Base-by-base conservation (phyloP, 2,797 vertebrate species). In the Catostomus latipinnis region DNA sequence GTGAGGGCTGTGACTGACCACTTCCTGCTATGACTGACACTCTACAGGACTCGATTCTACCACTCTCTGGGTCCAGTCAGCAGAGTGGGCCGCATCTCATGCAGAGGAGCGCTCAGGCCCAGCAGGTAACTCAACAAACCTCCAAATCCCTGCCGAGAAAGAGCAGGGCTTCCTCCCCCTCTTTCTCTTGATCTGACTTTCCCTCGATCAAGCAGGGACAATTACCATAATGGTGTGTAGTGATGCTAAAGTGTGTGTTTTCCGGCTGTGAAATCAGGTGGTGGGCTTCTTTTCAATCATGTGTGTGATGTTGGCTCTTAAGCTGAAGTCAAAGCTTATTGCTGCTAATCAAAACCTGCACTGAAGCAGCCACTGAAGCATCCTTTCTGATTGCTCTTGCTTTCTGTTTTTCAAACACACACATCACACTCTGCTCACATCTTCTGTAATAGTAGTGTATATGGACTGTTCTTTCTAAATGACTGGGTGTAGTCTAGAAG, bases 1-100 rank as follows among this genome's bases (percentile, higher is more conserved):
- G 66, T 75, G 68, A 65, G 69, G 66, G 60, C 69, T 60, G 46
- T 52, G 67, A 82, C 82, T 86, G 82, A 86, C 77, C 67, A 63
- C 78, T 85, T 72, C 82, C 65, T 60, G 34, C 74, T 84, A 48
- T 84, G 78, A 73, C 81, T 78, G 71, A 81, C 91, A 89, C 89
- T 86, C 81, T 90, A 98, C 98, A 99, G 98, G 98, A 97, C 93
- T 94, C 97, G 96, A 92, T 97, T 99, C 94, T 99, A 99, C 96
- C 97, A 97, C 94, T 99, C 98, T 93, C 95, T 99, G 94, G 96
- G 97, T 88, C 96, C 97, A 91, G 94, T 97, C 93, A 97, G 96
- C 94, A 96, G 97, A 92, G 94, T 97, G 95, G 94, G 96, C 94
- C 96, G 98, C 93, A 98, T 97, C 95, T 95, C 97, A 93, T 96